Evolutionary conservation across 2,113 vertebrate species (phyloP), one percentile per base, ranked within the genome.

Genomic region (Passer montanus): DNA sequence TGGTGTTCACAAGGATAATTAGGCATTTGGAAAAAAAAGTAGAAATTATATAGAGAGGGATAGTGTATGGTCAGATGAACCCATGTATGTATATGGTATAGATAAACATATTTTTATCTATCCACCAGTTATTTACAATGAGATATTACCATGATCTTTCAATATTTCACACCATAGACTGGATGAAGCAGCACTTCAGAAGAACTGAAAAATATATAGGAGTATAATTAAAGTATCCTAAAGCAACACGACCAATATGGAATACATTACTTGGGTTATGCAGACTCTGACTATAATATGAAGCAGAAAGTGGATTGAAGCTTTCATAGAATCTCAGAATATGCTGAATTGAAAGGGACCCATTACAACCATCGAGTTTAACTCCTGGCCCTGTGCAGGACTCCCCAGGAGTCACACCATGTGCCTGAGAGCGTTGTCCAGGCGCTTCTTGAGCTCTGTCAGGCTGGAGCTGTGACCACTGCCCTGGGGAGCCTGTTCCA

Each of bases 401-500:
- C 17, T 7, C 11, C 35, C 14, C 14, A n/a, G 1, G 35, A 18
- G 35, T 35, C 49, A 47, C 30, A 3, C 16, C 7, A 5, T 88
- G 58, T 73, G 26, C 6, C 43, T 66, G 44, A 44, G 22, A 44
- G 50, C 4, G 0, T 27, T 73, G 59, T 66, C 59, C 50, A 37
- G 35, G 7, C 0, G 0, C 15, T 15, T 37, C 26, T 37, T 50
- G 50, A 73, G 0, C 37, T 81, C 68, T 16, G 18, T 9, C 44
- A 66, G 59, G 10, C 60, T 59, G 27, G 37, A 16, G 50, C 59
- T 66, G 52, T 58, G 37, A 33, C 17, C 31, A 24, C 37, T 44
- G 7, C 15, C 43, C 50, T 50, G 15, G 37, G 43, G 27, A 73
- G 46, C 33, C 69, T 74, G 23, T 39, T 20, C 37, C 44, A 52